These are phyloP conservation scores for Sebastes vulpes DNA, from an alignment of 2,797 vertebrate genomes.

Conservation along the genomic window DNA sequence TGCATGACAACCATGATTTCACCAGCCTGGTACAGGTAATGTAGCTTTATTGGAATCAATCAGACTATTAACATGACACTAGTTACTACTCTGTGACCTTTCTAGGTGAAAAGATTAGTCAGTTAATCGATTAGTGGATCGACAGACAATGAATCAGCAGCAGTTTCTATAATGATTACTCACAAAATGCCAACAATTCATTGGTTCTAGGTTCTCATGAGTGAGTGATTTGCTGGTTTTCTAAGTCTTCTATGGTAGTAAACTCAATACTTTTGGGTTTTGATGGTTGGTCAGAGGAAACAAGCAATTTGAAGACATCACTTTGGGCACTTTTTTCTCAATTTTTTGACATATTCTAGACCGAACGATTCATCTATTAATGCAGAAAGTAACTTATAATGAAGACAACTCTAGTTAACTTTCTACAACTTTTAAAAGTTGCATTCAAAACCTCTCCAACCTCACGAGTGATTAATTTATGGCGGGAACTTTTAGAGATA, in stretches of 20 bases:
- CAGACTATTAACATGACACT: neutral
- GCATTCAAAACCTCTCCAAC: neutral
- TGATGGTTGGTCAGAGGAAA: neutral
- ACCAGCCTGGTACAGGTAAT: neutral
- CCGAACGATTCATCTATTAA: neutral
- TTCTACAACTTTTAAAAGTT: neutral
- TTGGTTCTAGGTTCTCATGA: neutral
- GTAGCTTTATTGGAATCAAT: constrained; percentile 1
- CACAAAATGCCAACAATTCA: neutral
- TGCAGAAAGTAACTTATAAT: neutral
- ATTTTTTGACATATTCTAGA: neutral
- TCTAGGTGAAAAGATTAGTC: neutral
- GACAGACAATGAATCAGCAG: neutral
- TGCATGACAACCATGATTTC: neutral
- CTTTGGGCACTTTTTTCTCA: neutral
- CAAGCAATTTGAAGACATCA: neutral
- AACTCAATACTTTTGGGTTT: neutral
- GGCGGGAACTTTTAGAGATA: neutral
- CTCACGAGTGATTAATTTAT: neutral
- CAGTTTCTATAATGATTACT: neutral
- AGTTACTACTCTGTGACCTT: neutral
- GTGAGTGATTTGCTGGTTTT: neutral
- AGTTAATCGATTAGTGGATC: neutral
- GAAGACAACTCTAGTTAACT: neutral
- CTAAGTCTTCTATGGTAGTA: neutral